Evolutionary conservation across 2,113 vertebrate genomes (phyloP).

Genomic region (Microcebus griseorufus): DNA sequence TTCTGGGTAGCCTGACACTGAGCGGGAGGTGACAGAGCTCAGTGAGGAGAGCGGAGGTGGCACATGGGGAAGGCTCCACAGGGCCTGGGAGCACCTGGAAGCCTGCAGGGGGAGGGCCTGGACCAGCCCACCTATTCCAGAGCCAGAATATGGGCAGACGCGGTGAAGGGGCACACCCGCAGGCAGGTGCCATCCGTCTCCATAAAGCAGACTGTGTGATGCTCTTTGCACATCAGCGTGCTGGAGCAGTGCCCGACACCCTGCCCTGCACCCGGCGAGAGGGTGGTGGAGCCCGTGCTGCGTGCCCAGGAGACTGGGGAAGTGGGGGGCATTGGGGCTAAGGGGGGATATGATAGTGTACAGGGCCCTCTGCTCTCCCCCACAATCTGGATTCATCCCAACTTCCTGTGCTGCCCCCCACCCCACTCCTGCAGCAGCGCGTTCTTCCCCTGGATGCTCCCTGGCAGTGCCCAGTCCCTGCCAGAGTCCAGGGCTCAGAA

Average conservation of each 20-base stretch:
- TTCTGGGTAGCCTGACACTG: fast-evolving
- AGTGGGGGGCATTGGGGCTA: fast-evolving
- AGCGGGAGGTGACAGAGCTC: background rate
- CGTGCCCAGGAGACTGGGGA: background rate
- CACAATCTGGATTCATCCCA: background rate
- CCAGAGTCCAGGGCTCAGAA: background rate
- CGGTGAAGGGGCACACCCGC: background rate
- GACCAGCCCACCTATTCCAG: background rate
- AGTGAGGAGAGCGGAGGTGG: background rate
- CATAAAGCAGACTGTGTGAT: background rate
- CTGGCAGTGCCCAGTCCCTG: background rate
- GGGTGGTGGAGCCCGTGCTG: background rate
- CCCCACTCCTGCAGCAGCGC: too few relatives aligned
- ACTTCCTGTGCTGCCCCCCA: background rate
- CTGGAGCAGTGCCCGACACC: too few relatives aligned
- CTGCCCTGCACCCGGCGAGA: background rate
- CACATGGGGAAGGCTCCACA: fast-evolving
- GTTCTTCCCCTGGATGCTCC: background rate
- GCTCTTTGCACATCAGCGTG: fast-evolving
- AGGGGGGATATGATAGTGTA: too few relatives aligned
- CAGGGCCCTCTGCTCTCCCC: background rate
- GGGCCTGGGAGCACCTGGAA: background rate
- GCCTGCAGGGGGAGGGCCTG: background rate
- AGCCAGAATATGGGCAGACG: background rate
- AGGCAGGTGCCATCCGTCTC: too few relatives aligned